Base-by-base conservation (phyloP, 2,888 invertebrate species). In the Cordilura impudica region DNA sequence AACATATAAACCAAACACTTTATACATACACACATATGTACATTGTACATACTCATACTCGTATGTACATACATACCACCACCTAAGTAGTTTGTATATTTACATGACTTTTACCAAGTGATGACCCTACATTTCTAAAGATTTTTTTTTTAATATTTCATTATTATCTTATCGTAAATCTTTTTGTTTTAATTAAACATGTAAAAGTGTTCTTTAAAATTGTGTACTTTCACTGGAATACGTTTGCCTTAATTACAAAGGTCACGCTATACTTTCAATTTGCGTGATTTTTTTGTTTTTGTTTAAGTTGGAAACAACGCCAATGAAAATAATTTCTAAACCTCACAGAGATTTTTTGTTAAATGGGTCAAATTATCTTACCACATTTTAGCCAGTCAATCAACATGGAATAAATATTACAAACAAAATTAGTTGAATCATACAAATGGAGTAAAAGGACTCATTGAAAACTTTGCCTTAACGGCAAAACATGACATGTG, bases 151-250 rank as follows among this genome's bases (percentile, higher is more conserved):
- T 49, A 21, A 49, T 49, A 35, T 61, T 61, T 45, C 10, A 54
- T 61, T 75, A 21, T 67, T 53, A 31, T 74, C 70, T 58, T 49
- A 71, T 56, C 43, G 8, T 43, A 8, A 71, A 75, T 71, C 75
- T 71, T 67, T 79, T 79, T 71, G 61, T 63, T 65, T 74, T 74
- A 79, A 66, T 63, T 78, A 58, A 71, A 71, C 79, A 67, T 71
- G 61, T 67, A 79, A 67, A 49, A 79, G 19, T 61, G 23, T 61
- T 74, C 53, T 49, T 53, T 51, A 49, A 67, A 43, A 51, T 51
- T 51, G 49, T 75, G 12, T 61, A 75, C 79, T 79, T 79, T 79
- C 71, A 63, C 71, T 79, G 29, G 14, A 54, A 53, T 53, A 14
- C 49, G 60, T 58, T 71, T 47, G 14, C 31, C 18, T 12, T 31